Evolutionary conservation across 2,113 vertebrate genomes (phyloP), one percentile per base, ranked within the genome.

Genomic region (Carollia perspicillata): DNA sequence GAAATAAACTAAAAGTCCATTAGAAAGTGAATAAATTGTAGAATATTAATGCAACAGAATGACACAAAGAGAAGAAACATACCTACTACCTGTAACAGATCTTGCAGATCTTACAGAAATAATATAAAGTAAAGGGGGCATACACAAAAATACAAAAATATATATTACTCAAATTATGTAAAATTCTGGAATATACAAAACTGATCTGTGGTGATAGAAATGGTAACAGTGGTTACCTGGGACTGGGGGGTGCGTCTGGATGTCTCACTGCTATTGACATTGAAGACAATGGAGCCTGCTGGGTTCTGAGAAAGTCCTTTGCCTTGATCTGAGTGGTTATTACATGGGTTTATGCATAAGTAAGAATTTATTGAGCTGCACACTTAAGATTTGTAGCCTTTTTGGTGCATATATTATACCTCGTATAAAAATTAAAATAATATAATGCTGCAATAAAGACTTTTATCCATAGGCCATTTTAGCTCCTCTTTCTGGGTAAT

Each of bases 191-290:
- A 60, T 17, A 66, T 3, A 42, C 3, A 40, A 37, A 68, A 53
- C 28, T 60, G 63, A 65, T 30, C 14, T 40, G 6, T 51, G 40
- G 28, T 16, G 10, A 51, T n/a, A 55, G 30, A 55, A 37, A 14
- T 55, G 22, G 47, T 18, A 58, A 72, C 2, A 26, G 20, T 71
- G 68, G 23, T 18, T 53, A 18, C 16, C 49, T 40, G 22, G 6
- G 14, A 5, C 6, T 77, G 9, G 23, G 8, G 26, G 12, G 2
- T 33, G 1, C 1, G 17, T 23, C 5, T 65, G 5, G 18, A 17
- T 8, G 5, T 74, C 11, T 30, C 63, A 1, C 4, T 58, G n/a
- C 2, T 69, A 30, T 22, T 75, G 37, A 55, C 28, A 77, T 4
- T 80, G 55, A 74, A 84, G n/a, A 79, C 1, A 44, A 33, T n/a